A percentile compares a stretch with the other conserved stretches of the same genome.
These are phyloP conservation scores for Drosophila nr. medialis DNA, from an alignment of 2,888 invertebrate species.

Conservation along the genomic window DNA sequence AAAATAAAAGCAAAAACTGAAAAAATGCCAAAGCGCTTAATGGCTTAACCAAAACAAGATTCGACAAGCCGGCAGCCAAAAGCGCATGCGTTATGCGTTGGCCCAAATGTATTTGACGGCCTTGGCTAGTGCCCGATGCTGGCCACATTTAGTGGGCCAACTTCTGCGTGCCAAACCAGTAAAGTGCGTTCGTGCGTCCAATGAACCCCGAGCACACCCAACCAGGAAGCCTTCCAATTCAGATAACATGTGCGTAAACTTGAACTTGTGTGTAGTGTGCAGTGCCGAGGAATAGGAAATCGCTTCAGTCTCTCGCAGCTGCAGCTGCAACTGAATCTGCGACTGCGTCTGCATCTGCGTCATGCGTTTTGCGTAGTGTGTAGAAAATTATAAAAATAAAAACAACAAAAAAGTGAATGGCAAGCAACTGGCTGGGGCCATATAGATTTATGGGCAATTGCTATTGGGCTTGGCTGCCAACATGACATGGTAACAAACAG, in stretches of 20 bases:
- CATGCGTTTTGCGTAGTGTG: conserved; percentile 65
- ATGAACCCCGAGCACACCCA: conserved; percentile 43
- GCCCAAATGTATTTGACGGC: conserved; percentile 47
- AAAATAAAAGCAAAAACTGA: background rate
- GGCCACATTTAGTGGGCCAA: conserved; percentile 61
- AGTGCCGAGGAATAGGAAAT: conserved; percentile 32
- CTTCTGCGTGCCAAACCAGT: conserved; percentile 52
- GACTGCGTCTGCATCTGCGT: conserved; percentile 58
- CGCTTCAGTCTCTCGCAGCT: background rate
- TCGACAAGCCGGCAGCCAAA: conserved; percentile 53
- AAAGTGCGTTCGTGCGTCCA: conserved; percentile 64
- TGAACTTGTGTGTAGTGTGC: conserved; percentile 55
- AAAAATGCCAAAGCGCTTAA: conserved; percentile 33
- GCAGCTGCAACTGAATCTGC: conserved; percentile 11
- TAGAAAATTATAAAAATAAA: conserved; percentile 19
- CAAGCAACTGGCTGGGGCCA: conserved; percentile 39
- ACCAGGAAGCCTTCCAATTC: conserved; percentile 57
- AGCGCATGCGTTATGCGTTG: conserved; percentile 47
- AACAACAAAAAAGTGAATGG: conserved; percentile 72
- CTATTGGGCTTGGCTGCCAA: conserved; percentile 80
- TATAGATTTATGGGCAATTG: conserved; percentile 78
- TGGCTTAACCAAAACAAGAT: conserved; percentile 36
- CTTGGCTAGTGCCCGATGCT: conserved; percentile 38
- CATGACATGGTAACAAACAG: conserved; percentile 75
- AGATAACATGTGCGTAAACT: conserved; percentile 65